Conservation (phyloP, 1,140 invertebrate genomes). For the Drosophila watanabei region DNA sequence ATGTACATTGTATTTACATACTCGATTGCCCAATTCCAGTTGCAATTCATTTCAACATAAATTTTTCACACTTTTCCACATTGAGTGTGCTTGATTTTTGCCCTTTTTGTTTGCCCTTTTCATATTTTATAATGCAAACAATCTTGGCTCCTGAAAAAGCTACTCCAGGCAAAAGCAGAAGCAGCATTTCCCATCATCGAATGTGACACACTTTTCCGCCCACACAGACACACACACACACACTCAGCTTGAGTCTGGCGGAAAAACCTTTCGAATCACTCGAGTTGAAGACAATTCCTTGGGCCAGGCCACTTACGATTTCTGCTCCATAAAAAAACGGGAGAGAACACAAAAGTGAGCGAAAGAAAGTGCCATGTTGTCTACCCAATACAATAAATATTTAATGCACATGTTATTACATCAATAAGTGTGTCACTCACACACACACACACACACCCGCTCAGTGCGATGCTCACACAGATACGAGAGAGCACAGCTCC, state of each 20-base stretch:
- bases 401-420: slow-evolving; percentile 84
- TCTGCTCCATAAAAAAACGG: slow-evolving; percentile 43
- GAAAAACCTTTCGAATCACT: slow-evolving; percentile 38
- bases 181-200: slow-evolving; percentile 39
- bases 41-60: slow-evolving; percentile 51
- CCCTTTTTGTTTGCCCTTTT: slow-evolving; percentile 51
- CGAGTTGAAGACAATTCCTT: slow-evolving; percentile 46
- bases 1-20: slow-evolving; percentile 33
- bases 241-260: slow-evolving; percentile 10
- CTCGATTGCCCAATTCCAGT: slow-evolving; percentile 44
- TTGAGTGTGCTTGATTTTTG: slow-evolving; percentile 50
- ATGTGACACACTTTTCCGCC: slow-evolving; percentile 38
- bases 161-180: background rate
- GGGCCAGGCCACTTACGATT: slow-evolving; percentile 49
- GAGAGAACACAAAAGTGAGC: slow-evolving; percentile 36
- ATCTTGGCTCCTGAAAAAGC: too few relatives aligned
- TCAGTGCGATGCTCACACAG: slow-evolving; percentile 9
- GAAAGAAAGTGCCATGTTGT: slow-evolving; percentile 78
- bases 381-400: slow-evolving; percentile 83
- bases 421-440: slow-evolving; percentile 80
- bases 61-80: slow-evolving; percentile 48
- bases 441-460: slow-evolving; percentile 49
- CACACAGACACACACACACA: slow-evolving; percentile 7
- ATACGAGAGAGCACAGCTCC: background rate
- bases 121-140: slow-evolving; percentile 55